Conservation (phyloP, 2,113 vertebrate genomes). For the Apodemus speciosus region DNA sequence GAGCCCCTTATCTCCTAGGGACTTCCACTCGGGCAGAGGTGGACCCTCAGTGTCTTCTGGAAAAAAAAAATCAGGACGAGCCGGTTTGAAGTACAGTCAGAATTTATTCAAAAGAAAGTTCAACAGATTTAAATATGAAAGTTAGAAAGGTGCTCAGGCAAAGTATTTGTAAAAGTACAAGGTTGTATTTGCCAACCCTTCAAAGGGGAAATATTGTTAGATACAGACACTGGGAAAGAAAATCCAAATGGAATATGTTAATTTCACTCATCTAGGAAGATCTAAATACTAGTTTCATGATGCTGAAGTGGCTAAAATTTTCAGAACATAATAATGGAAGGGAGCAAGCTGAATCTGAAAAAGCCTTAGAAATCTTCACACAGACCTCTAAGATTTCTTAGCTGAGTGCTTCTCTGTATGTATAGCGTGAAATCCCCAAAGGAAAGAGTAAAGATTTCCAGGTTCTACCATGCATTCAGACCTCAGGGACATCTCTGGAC, state of each 20-base stretch:
- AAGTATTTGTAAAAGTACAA: not conserved
- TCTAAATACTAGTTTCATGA: not conserved
- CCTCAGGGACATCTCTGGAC: not conserved
- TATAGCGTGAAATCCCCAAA: not conserved
- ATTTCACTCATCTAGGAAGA: not conserved
- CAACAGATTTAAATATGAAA: not conserved
- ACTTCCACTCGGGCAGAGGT: not conserved
- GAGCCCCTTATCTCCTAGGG: not conserved
- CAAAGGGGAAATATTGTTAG: slow-evolving; percentile 10
- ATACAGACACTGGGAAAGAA: not conserved
- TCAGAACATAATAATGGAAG: not conserved
- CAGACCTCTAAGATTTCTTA: not conserved
- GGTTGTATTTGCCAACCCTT: not conserved
- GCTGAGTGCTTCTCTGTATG: not conserved
- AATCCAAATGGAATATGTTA: not conserved
- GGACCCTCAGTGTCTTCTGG: not conserved
- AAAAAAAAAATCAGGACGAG: not conserved
- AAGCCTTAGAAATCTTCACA: not conserved
- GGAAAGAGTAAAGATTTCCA: not conserved
- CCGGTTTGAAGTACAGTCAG: not conserved
- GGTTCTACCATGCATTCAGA: not conserved
- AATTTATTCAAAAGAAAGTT: not conserved
- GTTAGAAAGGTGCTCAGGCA: not conserved
- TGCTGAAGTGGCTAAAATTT: not conserved
- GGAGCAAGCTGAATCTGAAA: not conserved